Evolutionary conservation across 2,113 vertebrate species (phyloP).

Genomic region (Syrmaticus mikado): DNA sequence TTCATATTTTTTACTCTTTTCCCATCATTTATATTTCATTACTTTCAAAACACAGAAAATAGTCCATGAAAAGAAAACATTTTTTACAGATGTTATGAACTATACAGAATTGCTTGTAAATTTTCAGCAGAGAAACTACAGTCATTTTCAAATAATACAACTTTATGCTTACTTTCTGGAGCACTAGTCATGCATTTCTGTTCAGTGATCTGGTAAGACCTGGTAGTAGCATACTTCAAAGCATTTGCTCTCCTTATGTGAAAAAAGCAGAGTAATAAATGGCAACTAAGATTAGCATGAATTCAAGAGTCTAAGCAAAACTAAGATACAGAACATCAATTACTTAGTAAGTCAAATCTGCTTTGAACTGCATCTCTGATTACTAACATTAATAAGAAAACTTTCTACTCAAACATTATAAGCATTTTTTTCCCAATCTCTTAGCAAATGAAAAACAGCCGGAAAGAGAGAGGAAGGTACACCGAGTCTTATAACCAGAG

Average conservation of each 20-base stretch:
- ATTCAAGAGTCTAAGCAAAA: not conserved
- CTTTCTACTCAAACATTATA: not conserved
- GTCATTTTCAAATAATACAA: not conserved
- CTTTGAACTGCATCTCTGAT: not conserved
- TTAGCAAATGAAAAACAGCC: not conserved
- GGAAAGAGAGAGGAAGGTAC: not conserved
- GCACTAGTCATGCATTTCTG: not conserved
- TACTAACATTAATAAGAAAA: not conserved
- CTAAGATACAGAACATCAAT: not conserved
- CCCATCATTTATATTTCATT: not conserved
- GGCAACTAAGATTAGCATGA: not conserved
- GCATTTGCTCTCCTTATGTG: not conserved
- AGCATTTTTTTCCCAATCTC: not conserved
- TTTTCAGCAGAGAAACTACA: not conserved
- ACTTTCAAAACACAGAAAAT: constrained; percentile 22
- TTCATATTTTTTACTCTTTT: not conserved
- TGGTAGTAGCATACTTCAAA: not conserved
- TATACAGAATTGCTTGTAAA: not conserved
- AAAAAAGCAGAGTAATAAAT: not conserved
- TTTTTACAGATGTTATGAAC: not conserved
- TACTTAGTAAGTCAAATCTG: not conserved
- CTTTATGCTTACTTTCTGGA: not conserved
- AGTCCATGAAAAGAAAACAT: not conserved
- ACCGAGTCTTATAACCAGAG: not conserved
- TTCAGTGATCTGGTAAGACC: not conserved